Conservation (phyloP, 2,113 vertebrate genomes). For the Microtus richardsoni region DNA sequence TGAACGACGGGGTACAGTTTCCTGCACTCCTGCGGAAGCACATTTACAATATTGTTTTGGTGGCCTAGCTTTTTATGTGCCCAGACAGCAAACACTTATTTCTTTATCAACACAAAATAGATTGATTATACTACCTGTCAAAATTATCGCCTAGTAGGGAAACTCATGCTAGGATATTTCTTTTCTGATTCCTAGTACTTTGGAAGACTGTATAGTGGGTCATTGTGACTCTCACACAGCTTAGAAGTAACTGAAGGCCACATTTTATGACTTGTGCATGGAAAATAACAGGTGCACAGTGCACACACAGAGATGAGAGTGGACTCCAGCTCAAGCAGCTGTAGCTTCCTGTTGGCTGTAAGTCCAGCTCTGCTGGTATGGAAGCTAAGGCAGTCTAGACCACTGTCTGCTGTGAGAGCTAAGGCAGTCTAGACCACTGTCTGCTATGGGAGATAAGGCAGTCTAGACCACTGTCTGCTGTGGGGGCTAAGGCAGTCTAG, state of each 20-base stretch:
- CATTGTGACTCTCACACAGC: neutral
- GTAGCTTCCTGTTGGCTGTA: neutral
- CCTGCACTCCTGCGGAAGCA: neutral
- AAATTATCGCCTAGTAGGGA: conserved; percentile 31
- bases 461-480: neutral
- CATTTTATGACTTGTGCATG: neutral
- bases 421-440: neutral
- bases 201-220: neutral
- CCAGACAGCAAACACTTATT: neutral
- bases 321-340: neutral
- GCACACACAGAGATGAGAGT: accelerated
- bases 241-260: neutral
- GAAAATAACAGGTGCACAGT: accelerated
- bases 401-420: too few species aligned
- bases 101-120: neutral
- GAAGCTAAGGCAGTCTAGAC: neutral
- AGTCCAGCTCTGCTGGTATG: neutral
- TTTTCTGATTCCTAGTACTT: conserved; percentile 46
- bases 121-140: neutral
- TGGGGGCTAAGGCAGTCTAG: too few species aligned
- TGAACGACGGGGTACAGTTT: neutral
- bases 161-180: neutral
- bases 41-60: neutral
- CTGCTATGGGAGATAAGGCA: neutral
- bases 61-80: neutral